A percentile compares a stretch with the other conserved stretches of the same genome.
phyloP scores from a whole-genome alignment of 2,797 vertebrate species.

The Muraenolepis orangiensis region DNA sequence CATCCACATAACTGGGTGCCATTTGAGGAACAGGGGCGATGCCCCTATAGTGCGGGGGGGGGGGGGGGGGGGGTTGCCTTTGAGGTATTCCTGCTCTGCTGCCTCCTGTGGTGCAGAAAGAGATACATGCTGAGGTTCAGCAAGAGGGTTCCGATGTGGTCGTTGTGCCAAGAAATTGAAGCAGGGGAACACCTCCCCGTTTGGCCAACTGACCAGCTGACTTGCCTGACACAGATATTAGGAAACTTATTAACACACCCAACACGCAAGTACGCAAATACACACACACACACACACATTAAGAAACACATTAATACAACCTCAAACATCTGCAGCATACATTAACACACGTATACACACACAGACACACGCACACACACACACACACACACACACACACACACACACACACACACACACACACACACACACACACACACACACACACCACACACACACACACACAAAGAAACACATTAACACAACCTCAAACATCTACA shows the following conservation, averaged over 20 bases:
- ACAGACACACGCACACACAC: not conserved
- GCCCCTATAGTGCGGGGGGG: slow-evolving; percentile 22
- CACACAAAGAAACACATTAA: slow-evolving; percentile 3
- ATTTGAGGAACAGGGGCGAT: too few relatives aligned
- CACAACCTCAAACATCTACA: too few relatives aligned
- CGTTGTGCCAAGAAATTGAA: slow-evolving; percentile 27
- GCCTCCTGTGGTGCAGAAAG: too few relatives aligned
- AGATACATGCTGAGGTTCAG: slow-evolving; percentile 23
- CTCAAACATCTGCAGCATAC: too few relatives aligned
- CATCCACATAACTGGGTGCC: too few relatives aligned
- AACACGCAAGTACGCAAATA: not conserved
- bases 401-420: slow-evolving; percentile 10
- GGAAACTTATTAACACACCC: too few relatives aligned
- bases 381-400: slow-evolving; percentile 16
- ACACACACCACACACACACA: too few relatives aligned
- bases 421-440: not conserved
- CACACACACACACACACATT: not conserved
- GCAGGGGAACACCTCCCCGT: slow-evolving; percentile 33
- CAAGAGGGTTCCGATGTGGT: slow-evolving; percentile 27
- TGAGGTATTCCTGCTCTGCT: slow-evolving; percentile 20
- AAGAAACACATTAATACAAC: too few relatives aligned
- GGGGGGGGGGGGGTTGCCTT: slow-evolving; percentile 33
- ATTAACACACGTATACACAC: not conserved
- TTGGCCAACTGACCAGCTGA: slow-evolving; percentile 22
- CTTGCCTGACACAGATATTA: not conserved